Evolutionary conservation across 1,140 invertebrate genomes (phyloP).

Genomic region (Aphidius ervi): DNA sequence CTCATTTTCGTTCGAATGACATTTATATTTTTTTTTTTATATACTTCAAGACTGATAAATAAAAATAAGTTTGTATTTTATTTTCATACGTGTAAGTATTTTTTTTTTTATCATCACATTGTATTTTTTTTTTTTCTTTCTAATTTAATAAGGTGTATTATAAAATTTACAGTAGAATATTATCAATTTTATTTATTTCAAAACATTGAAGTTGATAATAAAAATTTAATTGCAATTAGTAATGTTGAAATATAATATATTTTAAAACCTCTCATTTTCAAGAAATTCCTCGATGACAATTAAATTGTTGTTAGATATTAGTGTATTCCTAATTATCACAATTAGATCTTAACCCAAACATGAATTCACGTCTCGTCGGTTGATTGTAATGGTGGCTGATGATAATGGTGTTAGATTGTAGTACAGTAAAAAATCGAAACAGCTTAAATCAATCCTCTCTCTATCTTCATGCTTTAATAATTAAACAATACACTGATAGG

Average conservation of each 20-base stretch:
- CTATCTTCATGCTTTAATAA: neutral
- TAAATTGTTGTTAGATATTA: constrained; percentile 24
- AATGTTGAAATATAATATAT: neutral
- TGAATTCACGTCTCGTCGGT: constrained; percentile 2
- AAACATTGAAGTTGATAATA: constrained; percentile 10
- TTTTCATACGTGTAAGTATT: no score
- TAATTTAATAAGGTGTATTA: no score
- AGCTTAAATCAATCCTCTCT: constrained; percentile 10
- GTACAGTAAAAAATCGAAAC: no score
- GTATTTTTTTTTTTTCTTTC: no score
- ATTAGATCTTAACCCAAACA: constrained; percentile 18
- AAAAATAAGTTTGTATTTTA: no score
- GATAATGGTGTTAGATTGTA: neutral
- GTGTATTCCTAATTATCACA: constrained; percentile 24
- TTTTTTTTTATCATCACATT: no score
- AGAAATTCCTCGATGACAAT: constrained; percentile 10
- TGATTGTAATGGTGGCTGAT: neutral
- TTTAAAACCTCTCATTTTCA: no score
- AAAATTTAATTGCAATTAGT: constrained; percentile 17
- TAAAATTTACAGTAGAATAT: no score
- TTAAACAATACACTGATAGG: neutral
- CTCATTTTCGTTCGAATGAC: no score
- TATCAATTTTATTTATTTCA: neutral
- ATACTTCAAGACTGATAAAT: no score
- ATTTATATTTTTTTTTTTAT: no score